These are phyloP conservation scores for Callospermophilus lateralis DNA, from an alignment of 2,113 vertebrate species.

Conservation along the genomic window DNA sequence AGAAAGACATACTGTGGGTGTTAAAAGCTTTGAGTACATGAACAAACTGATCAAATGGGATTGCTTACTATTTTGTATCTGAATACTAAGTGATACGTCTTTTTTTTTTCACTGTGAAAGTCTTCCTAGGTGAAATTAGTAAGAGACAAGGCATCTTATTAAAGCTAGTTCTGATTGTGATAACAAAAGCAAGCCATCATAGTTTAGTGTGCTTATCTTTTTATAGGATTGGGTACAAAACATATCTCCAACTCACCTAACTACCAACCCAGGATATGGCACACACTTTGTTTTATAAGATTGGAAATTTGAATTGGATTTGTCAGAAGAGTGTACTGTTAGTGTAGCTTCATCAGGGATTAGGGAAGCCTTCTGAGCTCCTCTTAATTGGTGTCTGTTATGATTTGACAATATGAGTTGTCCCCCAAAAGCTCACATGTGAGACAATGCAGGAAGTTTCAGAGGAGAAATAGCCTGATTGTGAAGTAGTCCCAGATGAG, in stretches of 20 bases:
- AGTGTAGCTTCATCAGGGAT: background rate
- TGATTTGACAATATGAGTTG: no score
- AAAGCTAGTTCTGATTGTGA: background rate
- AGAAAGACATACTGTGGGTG: background rate
- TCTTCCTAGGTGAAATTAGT: background rate
- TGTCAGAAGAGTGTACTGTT: background rate
- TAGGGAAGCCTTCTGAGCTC: background rate
- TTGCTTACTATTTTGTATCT: background rate
- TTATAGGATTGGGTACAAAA: background rate
- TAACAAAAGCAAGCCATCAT: background rate
- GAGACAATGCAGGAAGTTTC: no score
- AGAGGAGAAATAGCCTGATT: no score
- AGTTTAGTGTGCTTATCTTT: background rate
- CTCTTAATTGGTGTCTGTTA: background rate
- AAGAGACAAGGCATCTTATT: background rate
- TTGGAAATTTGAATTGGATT: background rate
- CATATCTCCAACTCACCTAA: background rate
- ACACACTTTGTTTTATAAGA: background rate
- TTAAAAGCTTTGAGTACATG: background rate
- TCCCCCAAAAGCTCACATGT: no score
- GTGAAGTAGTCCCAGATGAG: no score
- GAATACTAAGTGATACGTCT: background rate
- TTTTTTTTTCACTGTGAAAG: slow-evolving; percentile 44
- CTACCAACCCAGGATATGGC: background rate
- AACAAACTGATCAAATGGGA: background rate